Percentiles rank a stretch among this genome's conserved stretches.
Evolutionary conservation across 2,888 invertebrate species (phyloP).

Genomic region (Phania funesta): DNA sequence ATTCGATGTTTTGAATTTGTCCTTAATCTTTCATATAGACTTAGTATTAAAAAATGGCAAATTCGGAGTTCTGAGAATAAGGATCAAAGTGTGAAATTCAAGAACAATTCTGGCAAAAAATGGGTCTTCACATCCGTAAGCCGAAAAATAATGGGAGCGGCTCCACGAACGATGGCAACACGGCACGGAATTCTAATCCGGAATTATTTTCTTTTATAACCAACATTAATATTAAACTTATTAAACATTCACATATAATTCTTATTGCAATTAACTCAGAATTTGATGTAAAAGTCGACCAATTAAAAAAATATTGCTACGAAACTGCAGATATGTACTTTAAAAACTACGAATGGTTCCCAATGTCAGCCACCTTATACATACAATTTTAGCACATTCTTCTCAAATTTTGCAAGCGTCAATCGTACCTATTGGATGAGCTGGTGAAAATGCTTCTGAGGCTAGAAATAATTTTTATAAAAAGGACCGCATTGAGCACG

Average conservation of each 20-base stretch:
- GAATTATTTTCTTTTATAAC: too few relatives aligned
- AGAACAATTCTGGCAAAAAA: constrained; percentile 13
- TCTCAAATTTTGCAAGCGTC: constrained; percentile 15
- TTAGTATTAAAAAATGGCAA: too few relatives aligned
- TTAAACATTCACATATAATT: too few relatives aligned
- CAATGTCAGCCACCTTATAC: too few relatives aligned
- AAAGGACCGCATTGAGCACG: too few relatives aligned
- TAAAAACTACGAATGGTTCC: not conserved
- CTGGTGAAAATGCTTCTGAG: constrained; percentile 35
- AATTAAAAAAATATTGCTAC: not conserved
- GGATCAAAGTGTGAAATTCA: too few relatives aligned
- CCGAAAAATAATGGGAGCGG: constrained; percentile 25
- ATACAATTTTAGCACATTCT: constrained; percentile 20
- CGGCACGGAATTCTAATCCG: constrained; percentile 10
- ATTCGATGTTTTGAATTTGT: too few relatives aligned
- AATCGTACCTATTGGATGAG: not conserved
- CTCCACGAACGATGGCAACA: constrained; percentile 19
- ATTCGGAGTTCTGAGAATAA: too few relatives aligned
- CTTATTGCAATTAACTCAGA: not conserved
- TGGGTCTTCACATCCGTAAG: constrained; percentile 13
- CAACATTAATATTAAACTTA: too few relatives aligned
- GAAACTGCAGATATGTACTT: not conserved
- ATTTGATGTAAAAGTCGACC: not conserved
- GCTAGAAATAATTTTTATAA: too few relatives aligned
- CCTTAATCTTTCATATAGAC: too few relatives aligned